Conservation (phyloP, 2,888 invertebrate genomes). For the Microplitis deprimator region DNA sequence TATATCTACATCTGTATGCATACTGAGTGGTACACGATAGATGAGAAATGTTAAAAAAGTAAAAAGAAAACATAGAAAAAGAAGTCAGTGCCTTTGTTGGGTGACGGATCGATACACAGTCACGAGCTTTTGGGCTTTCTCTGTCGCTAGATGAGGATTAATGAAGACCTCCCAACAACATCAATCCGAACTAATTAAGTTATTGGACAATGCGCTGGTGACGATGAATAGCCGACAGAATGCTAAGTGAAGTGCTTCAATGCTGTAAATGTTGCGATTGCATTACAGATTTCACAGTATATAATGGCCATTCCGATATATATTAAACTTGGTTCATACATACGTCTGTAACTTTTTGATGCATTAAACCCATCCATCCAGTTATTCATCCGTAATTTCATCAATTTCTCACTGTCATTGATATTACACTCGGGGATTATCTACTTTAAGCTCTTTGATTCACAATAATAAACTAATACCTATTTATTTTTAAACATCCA, state of each 20-base stretch:
- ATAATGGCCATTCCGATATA: neutral
- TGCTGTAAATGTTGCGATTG: slow-evolving; percentile 15
- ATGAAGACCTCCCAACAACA: slow-evolving; percentile 52
- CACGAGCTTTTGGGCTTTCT: slow-evolving; percentile 51
- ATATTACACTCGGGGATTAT: slow-evolving; percentile 2
- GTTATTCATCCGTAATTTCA: neutral
- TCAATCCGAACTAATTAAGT: slow-evolving; percentile 54
- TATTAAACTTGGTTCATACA: neutral
- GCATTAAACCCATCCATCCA: slow-evolving; percentile 30
- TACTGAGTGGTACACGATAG: neutral
- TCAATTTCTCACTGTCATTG: slow-evolving; percentile 25
- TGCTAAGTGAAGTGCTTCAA: slow-evolving; percentile 9
- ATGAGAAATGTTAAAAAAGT: slow-evolving; percentile 5
- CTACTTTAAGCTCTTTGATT: neutral
- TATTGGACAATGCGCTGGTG: slow-evolving; percentile 40
- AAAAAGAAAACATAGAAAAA: slow-evolving; percentile 8
- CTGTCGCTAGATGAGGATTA: slow-evolving; percentile 53
- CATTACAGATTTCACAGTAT: slow-evolving; percentile 7
- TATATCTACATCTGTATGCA: too few relatives aligned
- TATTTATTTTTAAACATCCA: neutral
- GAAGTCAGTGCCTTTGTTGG: slow-evolving; percentile 8
- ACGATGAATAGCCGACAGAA: slow-evolving; percentile 5
- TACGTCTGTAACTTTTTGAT: slow-evolving; percentile 17
- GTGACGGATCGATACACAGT: slow-evolving; percentile 42
- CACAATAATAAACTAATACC: neutral